A percentile compares a stretch with the other conserved stretches of the same genome.
These are phyloP conservation scores for Opisthograptis luteolata DNA, from an alignment of 2,888 invertebrate species.

Conservation along the genomic window DNA sequence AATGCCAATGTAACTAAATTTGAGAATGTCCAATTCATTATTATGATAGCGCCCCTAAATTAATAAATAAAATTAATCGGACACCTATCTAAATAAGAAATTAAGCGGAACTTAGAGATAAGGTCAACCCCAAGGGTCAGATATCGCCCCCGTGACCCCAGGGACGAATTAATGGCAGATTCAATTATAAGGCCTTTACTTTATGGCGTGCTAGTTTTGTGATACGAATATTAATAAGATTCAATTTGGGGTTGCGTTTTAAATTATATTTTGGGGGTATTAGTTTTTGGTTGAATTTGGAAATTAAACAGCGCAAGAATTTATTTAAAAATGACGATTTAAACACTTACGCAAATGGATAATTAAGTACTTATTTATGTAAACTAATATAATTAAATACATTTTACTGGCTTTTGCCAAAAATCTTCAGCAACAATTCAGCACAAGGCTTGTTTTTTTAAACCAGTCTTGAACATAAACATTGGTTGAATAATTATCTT, in stretches of 20 bases:
- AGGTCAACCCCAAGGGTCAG: slow-evolving; percentile 24
- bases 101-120: slow-evolving; percentile 17
- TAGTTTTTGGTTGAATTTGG: background rate
- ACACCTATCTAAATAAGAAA: slow-evolving; percentile 9
- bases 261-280: background rate
- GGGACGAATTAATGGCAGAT: slow-evolving; percentile 38
- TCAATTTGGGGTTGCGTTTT: slow-evolving; percentile 1
- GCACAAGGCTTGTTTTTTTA: too few species aligned
- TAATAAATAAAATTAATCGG: slow-evolving; percentile 7
- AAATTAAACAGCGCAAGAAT: background rate
- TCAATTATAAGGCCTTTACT: slow-evolving; percentile 38
- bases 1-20: too few species aligned
- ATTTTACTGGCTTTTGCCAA: too few species aligned
- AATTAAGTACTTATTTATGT: too few species aligned
- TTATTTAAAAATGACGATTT: too few species aligned
- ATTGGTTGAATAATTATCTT: too few species aligned
- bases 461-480: too few species aligned
- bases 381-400: too few species aligned
- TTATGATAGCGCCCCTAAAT: slow-evolving; percentile 1
- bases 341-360: too few species aligned
- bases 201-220: slow-evolving; percentile 36
- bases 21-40: background rate
- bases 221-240: slow-evolving; percentile 35
- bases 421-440: too few species aligned
- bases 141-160: slow-evolving; percentile 15